Percentiles rank a stretch among this genome's conserved stretches.
These are phyloP conservation scores for Drosophila austrosaltans DNA, from an alignment of 2,888 invertebrate genomes.

Conservation along the genomic window DNA sequence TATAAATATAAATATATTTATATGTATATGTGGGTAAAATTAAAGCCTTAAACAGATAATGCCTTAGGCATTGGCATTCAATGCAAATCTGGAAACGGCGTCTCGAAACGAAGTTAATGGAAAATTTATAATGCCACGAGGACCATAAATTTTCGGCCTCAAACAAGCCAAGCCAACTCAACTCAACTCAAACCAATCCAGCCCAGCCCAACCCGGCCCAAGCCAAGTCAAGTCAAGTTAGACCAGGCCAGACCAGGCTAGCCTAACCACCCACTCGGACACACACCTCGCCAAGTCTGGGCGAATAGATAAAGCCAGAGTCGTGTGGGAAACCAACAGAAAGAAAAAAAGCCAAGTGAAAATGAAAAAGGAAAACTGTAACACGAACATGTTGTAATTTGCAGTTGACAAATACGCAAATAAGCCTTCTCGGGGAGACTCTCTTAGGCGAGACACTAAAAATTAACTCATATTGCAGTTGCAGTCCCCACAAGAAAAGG, in stretches of 20 bases:
- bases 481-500: constrained; percentile 43
- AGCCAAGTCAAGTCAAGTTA: too few relatives aligned
- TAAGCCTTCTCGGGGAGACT: constrained; percentile 37
- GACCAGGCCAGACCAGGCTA: background rate
- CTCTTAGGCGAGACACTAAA: constrained; percentile 46
- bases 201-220: too few relatives aligned
- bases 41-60: constrained; percentile 80
- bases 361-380: constrained; percentile 39
- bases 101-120: constrained; percentile 67
- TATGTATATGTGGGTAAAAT: constrained; percentile 55
- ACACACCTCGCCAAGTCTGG: constrained; percentile 16
- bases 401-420: constrained; percentile 77
- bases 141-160: constrained; percentile 71
- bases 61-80: constrained; percentile 66
- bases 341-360: constrained; percentile 14
- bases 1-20: background rate
- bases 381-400: constrained; percentile 67
- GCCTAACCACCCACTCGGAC: constrained; percentile 50
- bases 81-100: constrained; percentile 66
- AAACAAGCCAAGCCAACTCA: constrained; percentile 48
- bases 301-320: constrained; percentile 35
- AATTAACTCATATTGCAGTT: constrained; percentile 75
- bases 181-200: background rate
- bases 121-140: constrained; percentile 75
- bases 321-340: constrained; percentile 63